Evolutionary conservation across 2,113 vertebrate species (phyloP).

Genomic region (Tenrec ecaudatus): DNA sequence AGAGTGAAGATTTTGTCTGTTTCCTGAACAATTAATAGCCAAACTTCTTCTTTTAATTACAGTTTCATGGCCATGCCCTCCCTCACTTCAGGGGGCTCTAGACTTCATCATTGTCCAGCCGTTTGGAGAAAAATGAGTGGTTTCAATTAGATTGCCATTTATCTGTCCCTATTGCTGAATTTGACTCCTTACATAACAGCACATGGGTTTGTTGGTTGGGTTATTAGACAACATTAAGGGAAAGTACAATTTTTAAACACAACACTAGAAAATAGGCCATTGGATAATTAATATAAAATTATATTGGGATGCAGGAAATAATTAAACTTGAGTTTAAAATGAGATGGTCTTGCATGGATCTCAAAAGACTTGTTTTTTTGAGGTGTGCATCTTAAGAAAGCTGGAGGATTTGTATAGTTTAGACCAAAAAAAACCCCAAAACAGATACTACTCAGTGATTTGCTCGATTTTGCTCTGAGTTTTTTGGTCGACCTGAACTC

Average conservation of each 20-base stretch:
- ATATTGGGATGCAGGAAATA: conserved; percentile 4
- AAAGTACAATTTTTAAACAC: conserved; percentile 3
- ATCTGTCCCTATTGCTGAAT: neutral
- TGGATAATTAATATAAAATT: conserved; percentile 52
- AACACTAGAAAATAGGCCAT: neutral
- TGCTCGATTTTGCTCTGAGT: conserved; percentile 58
- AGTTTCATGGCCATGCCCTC: neutral
- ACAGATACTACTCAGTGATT: conserved; percentile 53
- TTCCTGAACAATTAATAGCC: neutral
- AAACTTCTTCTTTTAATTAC: neutral
- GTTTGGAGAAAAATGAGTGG: neutral
- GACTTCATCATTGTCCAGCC: neutral
- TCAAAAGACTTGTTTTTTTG: conserved; percentile 49
- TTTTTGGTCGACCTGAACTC: conserved; percentile 68
- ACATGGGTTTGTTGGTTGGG: neutral
- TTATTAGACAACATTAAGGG: conserved; percentile 23
- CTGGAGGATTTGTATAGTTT: conserved; percentile 47
- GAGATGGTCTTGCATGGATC: neutral
- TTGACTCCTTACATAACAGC: neutral
- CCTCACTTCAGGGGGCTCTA: neutral
- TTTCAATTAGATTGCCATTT: neutral
- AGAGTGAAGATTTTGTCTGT: neutral
- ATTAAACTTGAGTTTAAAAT: conserved; percentile 59
- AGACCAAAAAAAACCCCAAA: conserved; percentile 62
- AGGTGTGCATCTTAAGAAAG: conserved; percentile 61